Conservation (phyloP, 2,113 vertebrate genomes). For the Symphodus melops region DNA sequence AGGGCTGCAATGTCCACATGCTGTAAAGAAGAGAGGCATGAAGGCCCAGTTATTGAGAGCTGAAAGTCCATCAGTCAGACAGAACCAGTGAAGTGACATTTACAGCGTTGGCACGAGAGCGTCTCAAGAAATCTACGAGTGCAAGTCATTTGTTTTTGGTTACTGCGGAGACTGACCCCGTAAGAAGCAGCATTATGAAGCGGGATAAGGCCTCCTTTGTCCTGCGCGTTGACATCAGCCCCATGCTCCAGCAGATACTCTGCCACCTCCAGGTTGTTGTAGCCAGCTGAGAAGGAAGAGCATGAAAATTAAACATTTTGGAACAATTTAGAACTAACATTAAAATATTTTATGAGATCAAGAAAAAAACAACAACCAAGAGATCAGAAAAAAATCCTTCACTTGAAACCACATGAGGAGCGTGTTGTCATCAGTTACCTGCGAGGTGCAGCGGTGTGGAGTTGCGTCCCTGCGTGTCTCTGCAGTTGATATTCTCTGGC, state of each 20-base stretch:
- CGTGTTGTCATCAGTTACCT: slow-evolving; percentile 78
- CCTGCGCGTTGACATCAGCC: slow-evolving; percentile 98
- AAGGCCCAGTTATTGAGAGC: not conserved
- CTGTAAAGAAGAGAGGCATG: slow-evolving; percentile 56
- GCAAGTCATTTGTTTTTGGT: not conserved
- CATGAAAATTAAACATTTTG: not conserved
- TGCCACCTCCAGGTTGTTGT: slow-evolving; percentile 99
- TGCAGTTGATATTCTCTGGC: slow-evolving; percentile 98
- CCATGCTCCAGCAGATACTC: slow-evolving; percentile 98
- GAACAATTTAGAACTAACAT: not conserved
- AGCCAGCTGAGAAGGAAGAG: slow-evolving; percentile 87
- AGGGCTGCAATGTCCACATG: slow-evolving; percentile 87
- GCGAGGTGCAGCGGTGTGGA: slow-evolving; percentile 97
- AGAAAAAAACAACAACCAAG: not conserved
- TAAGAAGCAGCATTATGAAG: slow-evolving; percentile 99
- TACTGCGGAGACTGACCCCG: slow-evolving; percentile 86
- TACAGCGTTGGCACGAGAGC: not conserved
- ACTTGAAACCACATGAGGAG: not conserved
- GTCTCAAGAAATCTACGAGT: no score
- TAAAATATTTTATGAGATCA: not conserved
- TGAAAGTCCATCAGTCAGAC: not conserved
- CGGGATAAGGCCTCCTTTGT: slow-evolving; percentile 98
- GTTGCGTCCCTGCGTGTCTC: slow-evolving; percentile 97
- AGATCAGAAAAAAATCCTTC: not conserved
- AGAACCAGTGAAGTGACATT: not conserved